A percentile compares a stretch with the other conserved stretches of the same genome.
phyloP scores from a whole-genome alignment of 1,140 invertebrate species.

The Delia radicum region DNA sequence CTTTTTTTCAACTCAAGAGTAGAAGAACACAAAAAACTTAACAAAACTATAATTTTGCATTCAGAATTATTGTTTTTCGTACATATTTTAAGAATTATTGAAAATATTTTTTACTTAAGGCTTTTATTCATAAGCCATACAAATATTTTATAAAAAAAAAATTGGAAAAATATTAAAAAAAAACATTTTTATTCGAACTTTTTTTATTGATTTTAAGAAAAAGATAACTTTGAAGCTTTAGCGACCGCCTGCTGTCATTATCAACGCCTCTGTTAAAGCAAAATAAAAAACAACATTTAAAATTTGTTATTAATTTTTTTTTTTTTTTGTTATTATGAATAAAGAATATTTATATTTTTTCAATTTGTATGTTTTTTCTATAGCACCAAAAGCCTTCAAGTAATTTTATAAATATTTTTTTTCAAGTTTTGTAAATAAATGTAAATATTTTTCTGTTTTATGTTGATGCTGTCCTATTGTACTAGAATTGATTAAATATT shows the following conservation, averaged over 20 bases:
- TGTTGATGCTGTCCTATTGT: not conserved
- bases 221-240: slow-evolving; percentile 15
- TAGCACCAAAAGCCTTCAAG: not conserved
- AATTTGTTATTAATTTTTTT: not conserved
- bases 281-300: not conserved
- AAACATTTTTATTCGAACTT: slow-evolving; percentile 1
- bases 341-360: not conserved
- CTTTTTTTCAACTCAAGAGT: not conserved
- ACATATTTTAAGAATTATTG: not conserved
- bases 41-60: not conserved
- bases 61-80: not conserved
- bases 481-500: not conserved
- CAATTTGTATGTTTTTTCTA: not conserved
- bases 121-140: not conserved
- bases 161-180: not conserved
- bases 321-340: not conserved
- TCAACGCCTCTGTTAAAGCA: slow-evolving; percentile 10
- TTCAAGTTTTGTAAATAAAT: too few relatives aligned
- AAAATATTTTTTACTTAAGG: not conserved
- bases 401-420: not conserved
- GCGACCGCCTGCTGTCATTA: slow-evolving; percentile 22
- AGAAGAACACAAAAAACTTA: not conserved
- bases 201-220: slow-evolving; percentile 19
- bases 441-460: not conserved
- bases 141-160: not conserved